Percentiles rank a stretch among this genome's conserved stretches.
These are phyloP conservation scores for Poecilus cupreus DNA, from an alignment of 2,888 invertebrate genomes.

Conservation along the genomic window DNA sequence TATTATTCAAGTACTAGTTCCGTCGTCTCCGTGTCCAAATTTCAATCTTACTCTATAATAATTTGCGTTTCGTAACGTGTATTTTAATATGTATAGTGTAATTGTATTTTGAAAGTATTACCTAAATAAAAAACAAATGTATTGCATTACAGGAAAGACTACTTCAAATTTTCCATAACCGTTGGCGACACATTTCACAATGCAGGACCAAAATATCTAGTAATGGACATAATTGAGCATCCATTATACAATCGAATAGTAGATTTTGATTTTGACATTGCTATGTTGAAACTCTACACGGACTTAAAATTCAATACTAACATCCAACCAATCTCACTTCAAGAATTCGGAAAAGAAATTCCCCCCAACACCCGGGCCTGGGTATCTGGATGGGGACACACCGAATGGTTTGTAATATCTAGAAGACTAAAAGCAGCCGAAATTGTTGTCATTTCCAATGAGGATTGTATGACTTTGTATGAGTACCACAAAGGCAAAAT, in stretches of 20 bases:
- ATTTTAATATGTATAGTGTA: too few species aligned
- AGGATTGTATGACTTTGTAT: background rate
- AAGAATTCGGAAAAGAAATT: background rate
- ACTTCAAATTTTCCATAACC: background rate
- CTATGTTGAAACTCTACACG: background rate
- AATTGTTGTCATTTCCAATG: background rate
- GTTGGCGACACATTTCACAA: background rate
- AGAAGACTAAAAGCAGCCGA: background rate
- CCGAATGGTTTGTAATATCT: background rate
- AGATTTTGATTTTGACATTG: conserved; percentile 2
- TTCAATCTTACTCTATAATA: too few species aligned
- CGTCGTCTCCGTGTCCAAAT: too few species aligned
- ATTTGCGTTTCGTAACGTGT: too few species aligned
- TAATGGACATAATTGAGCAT: background rate
- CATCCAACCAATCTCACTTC: conserved; percentile 8
- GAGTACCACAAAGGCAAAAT: too few species aligned
- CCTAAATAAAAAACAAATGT: background rate
- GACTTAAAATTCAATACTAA: background rate
- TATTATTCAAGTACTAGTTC: too few species aligned
- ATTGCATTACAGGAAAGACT: background rate
- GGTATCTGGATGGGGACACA: conserved; percentile 48
- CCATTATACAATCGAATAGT: background rate
- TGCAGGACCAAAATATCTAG: background rate
- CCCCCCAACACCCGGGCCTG: background rate
- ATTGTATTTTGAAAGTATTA: too few species aligned